phyloP scores from a whole-genome alignment of 2,113 vertebrate genomes.

The Actenoides lindsayi region DNA sequence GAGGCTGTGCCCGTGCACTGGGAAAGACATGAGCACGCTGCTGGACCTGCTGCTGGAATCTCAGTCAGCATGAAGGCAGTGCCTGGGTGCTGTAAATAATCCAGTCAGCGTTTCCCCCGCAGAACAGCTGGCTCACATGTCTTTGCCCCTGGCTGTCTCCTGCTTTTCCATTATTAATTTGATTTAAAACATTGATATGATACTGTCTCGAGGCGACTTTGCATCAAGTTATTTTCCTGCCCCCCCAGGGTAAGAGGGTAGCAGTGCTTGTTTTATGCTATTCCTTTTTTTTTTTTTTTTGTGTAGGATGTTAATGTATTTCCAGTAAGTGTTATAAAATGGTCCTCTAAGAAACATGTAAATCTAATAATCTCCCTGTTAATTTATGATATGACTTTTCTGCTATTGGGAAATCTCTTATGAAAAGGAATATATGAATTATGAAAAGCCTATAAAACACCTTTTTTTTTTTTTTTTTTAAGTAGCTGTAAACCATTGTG shows the following conservation, averaged over 20 bases:
- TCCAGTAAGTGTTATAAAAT: not conserved
- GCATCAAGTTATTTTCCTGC: not conserved
- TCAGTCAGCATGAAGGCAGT: not conserved
- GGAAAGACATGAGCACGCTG: accelerated
- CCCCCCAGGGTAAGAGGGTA: not conserved
- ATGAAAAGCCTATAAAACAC: not conserved
- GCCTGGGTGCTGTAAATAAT: not conserved
- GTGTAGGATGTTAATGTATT: not conserved
- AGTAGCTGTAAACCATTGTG: not conserved
- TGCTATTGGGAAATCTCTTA: not conserved
- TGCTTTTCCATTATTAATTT: slow-evolving; percentile 8
- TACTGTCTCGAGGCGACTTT: not conserved
- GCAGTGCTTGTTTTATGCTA: not conserved
- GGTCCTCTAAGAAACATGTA: not conserved
- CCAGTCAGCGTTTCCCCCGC: not conserved
- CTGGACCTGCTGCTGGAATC: not conserved
- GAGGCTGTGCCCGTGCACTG: not conserved
- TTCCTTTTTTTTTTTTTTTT: not conserved
- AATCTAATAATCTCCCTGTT: not conserved
- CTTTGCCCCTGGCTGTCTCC: not conserved
- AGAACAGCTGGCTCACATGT: not conserved
- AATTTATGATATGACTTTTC: not conserved
- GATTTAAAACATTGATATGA: not conserved
- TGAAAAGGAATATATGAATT: not conserved
- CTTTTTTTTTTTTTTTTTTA: not conserved